A percentile compares a stretch with the other conserved stretches of the same genome.
Evolutionary conservation across 2,113 vertebrate genomes (phyloP).

Genomic region (Pipa parva): DNA sequence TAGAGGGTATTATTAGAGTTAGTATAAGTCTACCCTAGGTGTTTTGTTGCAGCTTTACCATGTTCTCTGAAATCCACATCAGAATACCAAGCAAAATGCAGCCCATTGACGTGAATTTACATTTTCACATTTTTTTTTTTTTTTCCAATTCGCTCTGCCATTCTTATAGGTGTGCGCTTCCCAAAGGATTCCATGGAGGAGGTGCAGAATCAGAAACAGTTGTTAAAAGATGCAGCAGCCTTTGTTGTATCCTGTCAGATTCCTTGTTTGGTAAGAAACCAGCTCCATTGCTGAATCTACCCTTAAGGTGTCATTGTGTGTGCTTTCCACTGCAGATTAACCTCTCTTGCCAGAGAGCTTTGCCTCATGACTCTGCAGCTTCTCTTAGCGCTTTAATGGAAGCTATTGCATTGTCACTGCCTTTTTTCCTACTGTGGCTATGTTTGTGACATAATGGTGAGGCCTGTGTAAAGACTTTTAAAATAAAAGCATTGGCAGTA

Average conservation of each 20-base stretch:
- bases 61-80: too few species aligned
- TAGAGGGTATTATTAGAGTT: too few species aligned
- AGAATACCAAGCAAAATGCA: too few species aligned
- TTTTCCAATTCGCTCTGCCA: too few species aligned
- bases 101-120: too few species aligned
- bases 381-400: neutral
- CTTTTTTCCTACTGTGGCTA: neutral
- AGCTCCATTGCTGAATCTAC: too few species aligned
- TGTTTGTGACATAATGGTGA: too few species aligned
- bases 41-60: too few species aligned
- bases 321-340: neutral
- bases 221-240: constrained; percentile 87
- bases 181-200: constrained; percentile 81
- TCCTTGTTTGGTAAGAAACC: constrained; percentile 83
- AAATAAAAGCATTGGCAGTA: too few species aligned
- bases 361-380: neutral
- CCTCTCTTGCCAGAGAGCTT: neutral
- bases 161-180: constrained; percentile 82
- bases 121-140: too few species aligned
- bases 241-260: constrained; percentile 94
- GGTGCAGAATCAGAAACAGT: constrained; percentile 90
- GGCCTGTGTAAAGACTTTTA: too few species aligned
- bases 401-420: neutral
- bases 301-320: neutral
- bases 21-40: too few species aligned